phyloP scores from a whole-genome alignment of 92 coral and sea anemone genomes.

The Palythoa caribaeorum region DNA sequence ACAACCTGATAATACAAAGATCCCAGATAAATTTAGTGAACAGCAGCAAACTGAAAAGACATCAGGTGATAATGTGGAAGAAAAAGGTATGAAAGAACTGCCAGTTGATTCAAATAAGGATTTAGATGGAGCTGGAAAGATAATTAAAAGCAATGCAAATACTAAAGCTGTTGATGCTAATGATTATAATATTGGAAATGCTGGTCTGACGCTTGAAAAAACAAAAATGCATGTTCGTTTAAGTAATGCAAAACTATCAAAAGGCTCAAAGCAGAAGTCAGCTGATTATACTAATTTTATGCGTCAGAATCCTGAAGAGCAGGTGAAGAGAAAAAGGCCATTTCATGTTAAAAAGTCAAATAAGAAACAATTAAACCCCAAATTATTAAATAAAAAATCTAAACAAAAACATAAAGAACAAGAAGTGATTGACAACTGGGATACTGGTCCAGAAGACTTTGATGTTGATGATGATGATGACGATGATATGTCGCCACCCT shows the following conservation, averaged over 20 bases:
- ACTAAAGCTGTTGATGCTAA: conserved; percentile 43
- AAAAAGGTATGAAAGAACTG: conserved; percentile 42
- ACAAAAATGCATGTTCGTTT: not conserved
- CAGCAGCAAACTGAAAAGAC: not conserved
- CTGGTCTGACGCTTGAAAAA: conserved; percentile 20
- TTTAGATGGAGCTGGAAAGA: conserved; percentile 33
- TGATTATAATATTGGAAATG: conserved; percentile 12
- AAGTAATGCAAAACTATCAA: conserved; percentile 7
- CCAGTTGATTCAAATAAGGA: conserved; percentile 16
- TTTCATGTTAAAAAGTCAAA: not conserved
- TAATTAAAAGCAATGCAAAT: not conserved
- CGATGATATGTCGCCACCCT: conserved; percentile 25
- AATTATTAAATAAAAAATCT: conserved; percentile 17
- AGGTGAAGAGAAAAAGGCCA: not conserved
- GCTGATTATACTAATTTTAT: not conserved
- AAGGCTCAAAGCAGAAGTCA: not conserved
- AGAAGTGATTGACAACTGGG: conserved; percentile 44
- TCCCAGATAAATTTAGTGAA: not conserved
- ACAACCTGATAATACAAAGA: not conserved
- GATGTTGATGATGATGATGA: conserved; percentile 23
- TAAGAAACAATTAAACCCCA: conserved; percentile 4
- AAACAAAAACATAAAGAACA: conserved; percentile 7
- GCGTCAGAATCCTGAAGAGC: not conserved
- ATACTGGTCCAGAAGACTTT: conserved; percentile 31
- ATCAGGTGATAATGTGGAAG: conserved; percentile 9